Base-by-base conservation (phyloP, 53 echinoderm and acorn worm genomes). In the Antedon mediterranea region DNA sequence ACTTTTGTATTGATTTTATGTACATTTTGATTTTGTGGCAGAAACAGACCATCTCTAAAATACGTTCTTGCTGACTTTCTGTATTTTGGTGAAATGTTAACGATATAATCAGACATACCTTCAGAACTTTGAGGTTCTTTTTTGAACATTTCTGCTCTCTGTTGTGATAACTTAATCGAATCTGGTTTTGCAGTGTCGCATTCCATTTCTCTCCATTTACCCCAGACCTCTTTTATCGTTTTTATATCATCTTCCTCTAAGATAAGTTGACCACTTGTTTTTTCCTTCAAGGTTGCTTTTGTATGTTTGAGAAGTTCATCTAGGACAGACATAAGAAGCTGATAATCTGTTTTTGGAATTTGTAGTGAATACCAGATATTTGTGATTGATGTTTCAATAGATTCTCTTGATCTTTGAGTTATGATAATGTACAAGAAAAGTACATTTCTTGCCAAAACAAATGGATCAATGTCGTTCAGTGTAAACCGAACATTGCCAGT, bases 301-400 rank as follows among this genome's bases (percentile, higher is more conserved):
- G n/a, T n/a, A n/a, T n/a, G n/a, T n/a, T n/a, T n/a, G n/a, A n/a
- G 43, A 0, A 85, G 76, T 0, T 81, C 77, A 43, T 32, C 11
- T 3, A 85, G 57, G 23, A 73, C 71, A 5, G 41, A 43, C 31
- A 30, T 29, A 32, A 85, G 80, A 7, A 85, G 78, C 3, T 85
- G 72, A 31, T 72, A 85, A 30, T 85, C 81, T 13, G 32, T 73
- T 29, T 32, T 30, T 3, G 81, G 77, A 13, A 85, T 71, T 73
- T 85, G 80, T 30, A 85, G 76, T 0, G 85, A 85, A 33, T 85
- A 85, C 81, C 85, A 85, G 72, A 85, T 77, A 26, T 81, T 77
- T 27, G 85, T 41, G 28, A 78, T 31, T 4, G 78, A 30, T 20
- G 2, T 20, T 28, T 78, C 78, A 28, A 78, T 78, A 29, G 43